Base-by-base conservation (phyloP, 2,888 invertebrate genomes). In the Halictus quadricinctus region DNA sequence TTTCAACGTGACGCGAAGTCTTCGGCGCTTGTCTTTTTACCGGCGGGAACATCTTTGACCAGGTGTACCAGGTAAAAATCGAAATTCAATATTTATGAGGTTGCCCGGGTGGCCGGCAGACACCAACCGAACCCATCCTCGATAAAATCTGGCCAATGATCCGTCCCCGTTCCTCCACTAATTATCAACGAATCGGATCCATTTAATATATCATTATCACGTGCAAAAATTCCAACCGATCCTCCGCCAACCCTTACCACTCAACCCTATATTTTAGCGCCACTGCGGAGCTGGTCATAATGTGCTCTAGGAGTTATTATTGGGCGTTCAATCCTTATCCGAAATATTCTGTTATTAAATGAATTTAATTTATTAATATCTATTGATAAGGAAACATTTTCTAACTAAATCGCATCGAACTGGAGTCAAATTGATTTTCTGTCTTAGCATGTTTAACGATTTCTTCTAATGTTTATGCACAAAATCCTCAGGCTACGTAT, bases 31-130 rank as follows among this genome's bases (percentile, higher is more conserved):
- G 66, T 78, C 58, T 50, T 83, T 80, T 87, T 87, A 60, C 79
- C 89, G 83, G 83, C 83, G 54, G 29, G 66, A 74, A 50, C 76
- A 64, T 83, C 83, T 84, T 83, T 79, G 77, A 80, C 48, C 80
- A 82, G 64, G 60, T 79, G 41, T 73, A 13, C 50, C 43, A 36
- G 36, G 76, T 64, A 70, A 64, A 79, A 81, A 76, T 73, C 72
- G 21, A 18, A 74, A 72, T 78, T 84, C 60, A 41, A 78, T 84
- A 85, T 85, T 85, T 81, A 85, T 73, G 77, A 84, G 72, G 41
- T 70, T 73, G 84, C 69, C 81, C 25, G 46, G 70, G 70, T 41
- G 70, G 70, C 41, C n/a, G 70, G 10, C 36, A 41, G 29, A 41
- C 41, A 48, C 81, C 58, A 48, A 72, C 66, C 64, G 15, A 29